Evolutionary conservation across 2,797 vertebrate species (phyloP), one percentile per base, ranked within the genome.

Genomic region (Gephyroberyx darwinii): DNA sequence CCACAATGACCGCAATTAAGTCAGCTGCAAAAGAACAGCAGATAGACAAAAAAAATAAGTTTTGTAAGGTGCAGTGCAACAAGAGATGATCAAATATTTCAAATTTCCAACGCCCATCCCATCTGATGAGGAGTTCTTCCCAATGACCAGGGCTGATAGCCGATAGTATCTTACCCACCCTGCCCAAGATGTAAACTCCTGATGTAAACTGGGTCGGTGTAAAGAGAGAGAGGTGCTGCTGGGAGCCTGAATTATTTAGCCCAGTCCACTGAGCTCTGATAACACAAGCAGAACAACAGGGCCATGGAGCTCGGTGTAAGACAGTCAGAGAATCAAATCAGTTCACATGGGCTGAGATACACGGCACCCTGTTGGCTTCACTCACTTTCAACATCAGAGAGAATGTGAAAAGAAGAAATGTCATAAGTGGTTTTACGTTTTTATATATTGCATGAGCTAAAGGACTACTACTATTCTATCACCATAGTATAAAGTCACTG

Each of bases 201-300:
- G 84, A 79, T 82, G 81, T 86, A 88, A 90, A 89, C 83, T 88
- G 79, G 87, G 88, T 84, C 78, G 81, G 69, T 80, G 82, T 37
- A 75, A 65, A 83, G 65, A 79, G 56, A 74, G 69, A 69, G 57
- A 70, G 77, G 57, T 80, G 85, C 86, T 89, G 84, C 87, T 86
- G 86, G 74, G 77, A 85, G 83, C 80, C 67, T 93, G 86, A 92
- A 93, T 93, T 86, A 93, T 93, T 92, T 86, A 92, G 82, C 84
- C 81, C 55, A 62, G 77, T 80, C 88, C 85, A 52, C 73, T 82
- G 87, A 91, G 84, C 75, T 76, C 85, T 65, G 82, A 86, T 91
- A 84, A 89, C 86, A 84, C 81, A 85, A 82, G 81, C 69, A 86
- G 78, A 89, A 88, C 84, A 90, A 88, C 88, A 87, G 78, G 80